A percentile compares a stretch with the other conserved stretches of the same genome.
Conservation (phyloP, 1,140 invertebrate species). For the Drosophila funebris region DNA sequence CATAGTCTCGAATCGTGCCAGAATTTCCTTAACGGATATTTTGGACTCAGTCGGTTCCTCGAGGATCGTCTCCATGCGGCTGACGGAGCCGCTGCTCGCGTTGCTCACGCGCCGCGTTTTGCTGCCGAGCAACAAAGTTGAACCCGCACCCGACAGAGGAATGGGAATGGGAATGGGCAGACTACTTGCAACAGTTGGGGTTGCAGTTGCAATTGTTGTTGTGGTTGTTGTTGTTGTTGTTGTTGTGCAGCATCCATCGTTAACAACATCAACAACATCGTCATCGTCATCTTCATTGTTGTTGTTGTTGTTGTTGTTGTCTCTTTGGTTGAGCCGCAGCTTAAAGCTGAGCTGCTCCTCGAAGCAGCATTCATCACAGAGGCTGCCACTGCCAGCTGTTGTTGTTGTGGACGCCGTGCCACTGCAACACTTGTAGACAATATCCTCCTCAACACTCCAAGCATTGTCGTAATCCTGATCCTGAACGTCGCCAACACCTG, state of each 20-base stretch:
- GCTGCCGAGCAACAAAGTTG: constrained; percentile 12
- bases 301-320: constrained; percentile 51
- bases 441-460: constrained; percentile 80
- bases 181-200: background rate
- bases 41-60: constrained; percentile 90
- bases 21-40: constrained; percentile 91
- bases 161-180: constrained; percentile 6
- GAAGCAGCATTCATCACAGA: constrained; percentile 67
- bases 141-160: background rate
- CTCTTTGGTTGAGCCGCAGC: constrained; percentile 57
- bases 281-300: background rate
- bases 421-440: constrained; percentile 70
- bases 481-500: background rate
- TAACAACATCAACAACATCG: background rate
- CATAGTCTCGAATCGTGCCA: constrained; percentile 91
- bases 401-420: constrained; percentile 28
- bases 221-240: constrained; percentile 3
- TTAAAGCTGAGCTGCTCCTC: constrained; percentile 67
- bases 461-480: constrained; percentile 68
- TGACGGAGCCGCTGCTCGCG: constrained; percentile 86
- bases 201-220: constrained; percentile 1
- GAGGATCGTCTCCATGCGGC: constrained; percentile 91
- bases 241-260: no score
- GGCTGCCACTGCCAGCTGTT: constrained; percentile 30
- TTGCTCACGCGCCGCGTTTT: constrained; percentile 83